Evolutionary conservation across 2,113 vertebrate genomes (phyloP).

Genomic region (Macquaria ambigua): DNA sequence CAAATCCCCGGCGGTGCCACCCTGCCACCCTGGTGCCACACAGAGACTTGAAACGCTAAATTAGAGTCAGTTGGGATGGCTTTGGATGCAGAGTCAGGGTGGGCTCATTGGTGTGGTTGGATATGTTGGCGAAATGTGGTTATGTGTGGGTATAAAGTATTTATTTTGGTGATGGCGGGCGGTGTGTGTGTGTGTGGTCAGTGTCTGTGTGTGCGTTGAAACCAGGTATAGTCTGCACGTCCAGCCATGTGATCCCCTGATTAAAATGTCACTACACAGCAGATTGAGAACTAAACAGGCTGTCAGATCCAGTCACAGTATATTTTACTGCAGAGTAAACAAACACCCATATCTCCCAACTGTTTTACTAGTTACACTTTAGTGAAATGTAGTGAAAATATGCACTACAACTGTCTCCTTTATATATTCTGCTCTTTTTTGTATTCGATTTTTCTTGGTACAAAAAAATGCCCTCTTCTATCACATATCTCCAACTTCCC

Average conservation of each 20-base stretch:
- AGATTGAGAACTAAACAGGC: constrained; percentile 62
- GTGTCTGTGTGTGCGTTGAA: constrained; percentile 47
- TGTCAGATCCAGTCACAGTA: constrained; percentile 52
- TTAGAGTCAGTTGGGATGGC: constrained; percentile 63
- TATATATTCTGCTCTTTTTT: background rate
- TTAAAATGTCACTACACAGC: constrained; percentile 63
- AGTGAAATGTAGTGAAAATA: background rate
- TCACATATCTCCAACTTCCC: background rate
- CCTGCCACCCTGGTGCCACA: constrained; percentile 76
- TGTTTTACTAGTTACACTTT: background rate
- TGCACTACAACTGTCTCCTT: background rate
- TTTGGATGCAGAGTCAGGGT: constrained; percentile 75
- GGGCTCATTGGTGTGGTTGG: constrained; percentile 77
- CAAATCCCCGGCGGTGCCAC: constrained; percentile 70
- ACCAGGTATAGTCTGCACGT: constrained; percentile 53
- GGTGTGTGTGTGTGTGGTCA: constrained; percentile 50
- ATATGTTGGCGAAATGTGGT: constrained; percentile 72
- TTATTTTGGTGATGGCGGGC: constrained; percentile 63
- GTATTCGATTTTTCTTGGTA: too few species aligned
- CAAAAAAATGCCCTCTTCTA: background rate
- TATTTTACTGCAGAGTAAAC: constrained; percentile 47
- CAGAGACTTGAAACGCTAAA: constrained; percentile 74
- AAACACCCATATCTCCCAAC: constrained; percentile 29
- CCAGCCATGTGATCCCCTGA: constrained; percentile 61
- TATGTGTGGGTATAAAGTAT: constrained; percentile 76